Base-by-base conservation (phyloP, 1,140 invertebrate genomes). In the Bathynomus jamesi region DNA sequence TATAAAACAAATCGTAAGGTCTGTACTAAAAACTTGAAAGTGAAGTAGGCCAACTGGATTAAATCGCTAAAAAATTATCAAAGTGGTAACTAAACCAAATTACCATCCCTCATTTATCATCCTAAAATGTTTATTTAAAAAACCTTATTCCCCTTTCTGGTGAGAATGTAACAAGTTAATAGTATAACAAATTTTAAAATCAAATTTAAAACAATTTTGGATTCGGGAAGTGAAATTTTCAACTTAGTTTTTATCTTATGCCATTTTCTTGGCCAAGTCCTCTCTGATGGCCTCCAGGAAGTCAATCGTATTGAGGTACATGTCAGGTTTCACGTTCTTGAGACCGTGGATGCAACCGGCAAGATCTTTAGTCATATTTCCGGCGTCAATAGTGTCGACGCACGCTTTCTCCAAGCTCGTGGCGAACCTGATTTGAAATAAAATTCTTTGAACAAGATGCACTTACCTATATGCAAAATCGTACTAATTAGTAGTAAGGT, bases 301-400 rank as follows among this genome's bases (percentile, higher is more conserved):
- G 80, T 95, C 95, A 82, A 98, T 98, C 0, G 97, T 99, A 84
- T 98, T 95, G 79, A 96, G 85, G 81, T 99, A 99, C 84, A 99
- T 96, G 30, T 85, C 83, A 73, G 91, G 86, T 76, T 88, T 85
- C 0, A 99, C 91, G 79, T 90, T 90, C 67, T 66, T 80, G 27
- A 82, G 32, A 3, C 93, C 93, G 81, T 95, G 91, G 78, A 95
- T 92, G 79, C 92, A 95, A 75, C 88, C 89, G 27, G 91, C 92
- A 73, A 96, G 84, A 84, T 96, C 93, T 83, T 95, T 95, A 2
- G 93, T 96, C 90, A 95, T 92, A 79, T 89, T 87, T n/a, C 93
- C 93, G 61, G 86, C 85, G 80, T 95, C 91, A 27, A 96, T 91
- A 27, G 89, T 91, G 76, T 94, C 91, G 0, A 95, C 85, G 81